phyloP scores from a whole-genome alignment of 2,113 vertebrate species.

The Podarcis cretensis region DNA sequence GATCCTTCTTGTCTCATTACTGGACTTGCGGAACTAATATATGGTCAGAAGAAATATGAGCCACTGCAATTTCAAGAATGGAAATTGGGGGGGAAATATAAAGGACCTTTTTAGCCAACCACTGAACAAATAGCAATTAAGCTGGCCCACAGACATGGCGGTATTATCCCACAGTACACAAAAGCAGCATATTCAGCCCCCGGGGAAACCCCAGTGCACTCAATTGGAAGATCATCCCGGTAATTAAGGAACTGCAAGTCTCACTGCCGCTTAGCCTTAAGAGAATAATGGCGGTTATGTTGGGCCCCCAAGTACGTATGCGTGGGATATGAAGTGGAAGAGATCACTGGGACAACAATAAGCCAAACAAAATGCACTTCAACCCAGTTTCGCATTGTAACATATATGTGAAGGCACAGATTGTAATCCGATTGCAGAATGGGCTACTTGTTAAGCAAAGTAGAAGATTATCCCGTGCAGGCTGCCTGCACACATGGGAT shows the following conservation, averaged over 20 bases:
- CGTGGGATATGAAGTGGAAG: not conserved
- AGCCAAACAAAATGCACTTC: not conserved
- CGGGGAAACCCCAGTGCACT: not conserved
- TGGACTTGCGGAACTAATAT: not conserved
- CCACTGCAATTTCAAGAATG: slow-evolving; percentile 15
- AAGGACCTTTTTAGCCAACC: slow-evolving; percentile 10
- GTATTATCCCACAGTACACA: slow-evolving; percentile 1
- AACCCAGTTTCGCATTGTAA: not conserved
- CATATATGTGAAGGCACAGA: not conserved
- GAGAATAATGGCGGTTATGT: slow-evolving; percentile 9
- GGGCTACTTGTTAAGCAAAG: not conserved
- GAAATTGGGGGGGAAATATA: not conserved
- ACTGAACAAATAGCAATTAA: not conserved
- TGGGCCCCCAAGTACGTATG: not conserved
- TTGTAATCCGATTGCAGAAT: not conserved
- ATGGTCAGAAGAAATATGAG: not conserved
- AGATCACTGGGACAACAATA: not conserved
- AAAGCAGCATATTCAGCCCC: slow-evolving; percentile 12
- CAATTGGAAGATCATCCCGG: slow-evolving; percentile 10
- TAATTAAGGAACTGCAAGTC: not conserved
- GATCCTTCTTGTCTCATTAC: not conserved
- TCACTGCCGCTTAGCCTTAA: not conserved
- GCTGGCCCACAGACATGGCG: not conserved
- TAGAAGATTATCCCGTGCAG: not conserved
- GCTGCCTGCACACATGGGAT: not conserved